These are phyloP conservation scores for Tineola bisselliella DNA, from an alignment of 2,888 invertebrate species.

Conservation along the genomic window DNA sequence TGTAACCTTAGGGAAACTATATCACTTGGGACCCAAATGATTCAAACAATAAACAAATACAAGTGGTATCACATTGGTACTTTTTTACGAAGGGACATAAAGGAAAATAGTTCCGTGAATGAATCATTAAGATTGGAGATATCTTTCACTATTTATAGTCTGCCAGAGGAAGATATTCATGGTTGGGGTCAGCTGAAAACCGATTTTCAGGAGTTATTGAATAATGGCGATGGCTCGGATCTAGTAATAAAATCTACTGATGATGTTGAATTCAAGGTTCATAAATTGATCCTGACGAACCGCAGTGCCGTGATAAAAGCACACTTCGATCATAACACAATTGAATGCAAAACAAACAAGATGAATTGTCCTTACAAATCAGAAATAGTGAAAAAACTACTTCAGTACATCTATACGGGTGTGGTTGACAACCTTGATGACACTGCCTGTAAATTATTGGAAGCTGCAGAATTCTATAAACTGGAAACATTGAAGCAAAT, in stretches of 20 bases:
- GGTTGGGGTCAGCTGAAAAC: slow-evolving; percentile 46
- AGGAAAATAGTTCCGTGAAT: slow-evolving; percentile 20
- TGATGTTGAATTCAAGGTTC: slow-evolving; percentile 45
- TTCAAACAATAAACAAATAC: slow-evolving; percentile 51
- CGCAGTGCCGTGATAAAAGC: slow-evolving; percentile 54
- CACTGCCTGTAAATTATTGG: slow-evolving; percentile 51
- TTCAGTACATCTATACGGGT: slow-evolving; percentile 54
- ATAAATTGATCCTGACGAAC: slow-evolving; percentile 53
- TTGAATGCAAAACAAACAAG: slow-evolving; percentile 46
- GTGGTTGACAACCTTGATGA: slow-evolving; percentile 54
- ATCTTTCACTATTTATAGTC: slow-evolving; percentile 50
- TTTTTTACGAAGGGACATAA: slow-evolving; percentile 47
- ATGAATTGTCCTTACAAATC: slow-evolving; percentile 50
- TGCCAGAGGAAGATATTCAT: slow-evolving; percentile 36
- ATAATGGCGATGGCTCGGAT: slow-evolving; percentile 50
- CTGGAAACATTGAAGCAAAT: slow-evolving; percentile 46
- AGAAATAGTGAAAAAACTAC: slow-evolving; percentile 45
- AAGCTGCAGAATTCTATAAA: slow-evolving; percentile 57
- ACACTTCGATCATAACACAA: slow-evolving; percentile 56
- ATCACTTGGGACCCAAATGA: slow-evolving; percentile 26
- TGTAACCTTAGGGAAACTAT: slow-evolving; percentile 19
- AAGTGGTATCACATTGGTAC: slow-evolving; percentile 40
- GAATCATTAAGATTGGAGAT: slow-evolving; percentile 52
- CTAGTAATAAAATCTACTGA: slow-evolving; percentile 51
- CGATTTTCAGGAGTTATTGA: slow-evolving; percentile 49